Conservation (phyloP, 92 coral and sea anemone species). For the Galaxea fascicularis region DNA sequence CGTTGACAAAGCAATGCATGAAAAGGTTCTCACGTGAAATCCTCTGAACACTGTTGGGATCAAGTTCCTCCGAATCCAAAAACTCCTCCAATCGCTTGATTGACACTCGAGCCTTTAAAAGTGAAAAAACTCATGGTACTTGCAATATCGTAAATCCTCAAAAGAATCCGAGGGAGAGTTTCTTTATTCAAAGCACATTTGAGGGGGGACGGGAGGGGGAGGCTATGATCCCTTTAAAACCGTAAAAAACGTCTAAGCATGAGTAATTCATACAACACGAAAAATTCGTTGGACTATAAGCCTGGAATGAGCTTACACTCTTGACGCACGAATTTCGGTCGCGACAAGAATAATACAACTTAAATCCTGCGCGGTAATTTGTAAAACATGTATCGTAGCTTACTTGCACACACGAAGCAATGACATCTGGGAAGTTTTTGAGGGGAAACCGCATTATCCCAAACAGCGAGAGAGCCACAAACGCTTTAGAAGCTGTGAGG, state of each 20-base stretch:
- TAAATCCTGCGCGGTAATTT: background rate
- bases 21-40: slow-evolving; percentile 16
- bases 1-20: too few relatives aligned
- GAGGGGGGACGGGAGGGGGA: too few relatives aligned
- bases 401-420: slow-evolving; percentile 81
- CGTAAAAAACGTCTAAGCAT: too few relatives aligned
- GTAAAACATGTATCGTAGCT: background rate
- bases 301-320: too few relatives aligned
- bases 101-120: slow-evolving; percentile 70
- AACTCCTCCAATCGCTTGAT: slow-evolving; percentile 70
- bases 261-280: too few relatives aligned
- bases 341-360: too few relatives aligned
- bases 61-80: slow-evolving; percentile 67
- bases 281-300: too few relatives aligned
- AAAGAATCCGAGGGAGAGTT: too few relatives aligned
- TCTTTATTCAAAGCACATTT: too few relatives aligned
- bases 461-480: slow-evolving; percentile 95
- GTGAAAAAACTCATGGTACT: background rate
- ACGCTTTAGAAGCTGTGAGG: slow-evolving; percentile 93
- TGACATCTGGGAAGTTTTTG: slow-evolving; percentile 66
- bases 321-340: too few relatives aligned
- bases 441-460: slow-evolving; percentile 89
- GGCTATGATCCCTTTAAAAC: too few relatives aligned
- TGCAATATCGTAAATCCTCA: too few relatives aligned
- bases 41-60: slow-evolving; percentile 58